A percentile compares a stretch with the other conserved stretches of the same genome.
Conservation (phyloP, 2,113 vertebrate genomes). For the Aegypius monachus region DNA sequence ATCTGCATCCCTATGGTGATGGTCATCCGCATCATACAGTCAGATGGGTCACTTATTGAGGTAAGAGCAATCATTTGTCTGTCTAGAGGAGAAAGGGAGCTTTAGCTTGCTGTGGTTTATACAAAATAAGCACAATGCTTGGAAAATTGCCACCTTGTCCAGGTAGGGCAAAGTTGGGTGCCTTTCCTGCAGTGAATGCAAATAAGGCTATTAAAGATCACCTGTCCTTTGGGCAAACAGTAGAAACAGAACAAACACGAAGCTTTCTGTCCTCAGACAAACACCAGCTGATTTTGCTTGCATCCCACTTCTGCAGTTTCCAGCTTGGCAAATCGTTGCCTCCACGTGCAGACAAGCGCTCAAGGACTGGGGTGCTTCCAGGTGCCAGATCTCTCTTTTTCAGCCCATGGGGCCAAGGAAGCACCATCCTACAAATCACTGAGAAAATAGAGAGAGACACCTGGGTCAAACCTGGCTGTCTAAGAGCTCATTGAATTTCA, state of each 20-base stretch:
- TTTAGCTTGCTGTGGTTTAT: background rate
- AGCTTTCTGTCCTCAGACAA: background rate
- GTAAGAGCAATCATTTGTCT: conserved; percentile 63
- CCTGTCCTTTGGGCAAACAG: conserved; percentile 10
- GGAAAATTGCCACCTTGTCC: background rate
- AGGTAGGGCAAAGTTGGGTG: background rate
- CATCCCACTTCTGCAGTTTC: background rate
- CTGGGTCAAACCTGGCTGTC: background rate
- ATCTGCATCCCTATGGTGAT: conserved; percentile 95
- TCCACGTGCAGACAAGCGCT: background rate
- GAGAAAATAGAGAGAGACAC: background rate
- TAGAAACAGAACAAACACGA: background rate
- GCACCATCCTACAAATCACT: background rate
- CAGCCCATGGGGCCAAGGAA: background rate
- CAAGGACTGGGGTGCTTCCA: background rate
- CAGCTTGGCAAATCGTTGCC: background rate
- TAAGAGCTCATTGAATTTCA: background rate
- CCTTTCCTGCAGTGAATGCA: background rate
- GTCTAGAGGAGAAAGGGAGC: background rate
- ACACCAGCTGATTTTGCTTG: background rate
- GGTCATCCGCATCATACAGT: conserved; percentile 89
- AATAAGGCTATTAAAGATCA: background rate
- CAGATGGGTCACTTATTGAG: conserved; percentile 91
- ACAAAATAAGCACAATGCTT: background rate
- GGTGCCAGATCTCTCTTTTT: background rate